These are phyloP conservation scores for Trichonephila clavipes DNA, from an alignment of 1,140 invertebrate genomes.

Conservation along the genomic window DNA sequence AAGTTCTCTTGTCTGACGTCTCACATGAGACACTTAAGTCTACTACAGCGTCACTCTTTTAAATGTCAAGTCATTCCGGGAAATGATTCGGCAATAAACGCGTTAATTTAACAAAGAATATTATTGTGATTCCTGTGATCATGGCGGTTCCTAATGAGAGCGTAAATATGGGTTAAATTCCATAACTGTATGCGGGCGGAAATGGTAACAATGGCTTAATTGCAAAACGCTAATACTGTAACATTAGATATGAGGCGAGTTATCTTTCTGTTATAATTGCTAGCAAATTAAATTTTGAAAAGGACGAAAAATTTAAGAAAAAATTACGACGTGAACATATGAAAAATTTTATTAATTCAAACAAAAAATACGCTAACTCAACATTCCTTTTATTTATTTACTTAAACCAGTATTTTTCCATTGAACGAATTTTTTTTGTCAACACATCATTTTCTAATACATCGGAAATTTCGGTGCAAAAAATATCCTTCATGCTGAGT, in stretches of 20 bases:
- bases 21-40: neutral
- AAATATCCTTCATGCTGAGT: no score
- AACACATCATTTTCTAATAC: no score
- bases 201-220: neutral
- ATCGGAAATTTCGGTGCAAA: no score
- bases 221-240: neutral
- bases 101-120: constrained; percentile 16
- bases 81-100: neutral
- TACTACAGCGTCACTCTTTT: neutral
- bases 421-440: no score
- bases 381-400: no score
- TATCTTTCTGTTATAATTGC: neutral
- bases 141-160: neutral
- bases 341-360: no score
- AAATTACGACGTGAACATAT: no score
- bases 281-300: neutral
- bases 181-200: neutral
- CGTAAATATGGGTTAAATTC: neutral
- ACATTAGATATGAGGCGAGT: neutral
- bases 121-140: neutral
- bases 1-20: neutral
- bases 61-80: neutral
- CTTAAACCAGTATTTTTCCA: no score
- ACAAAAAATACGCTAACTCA: no score
- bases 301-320: no score